Evolutionary conservation across 2,797 vertebrate genomes (phyloP), one percentile per base, ranked within the genome.

Genomic region (Nannoperca obscura): DNA sequence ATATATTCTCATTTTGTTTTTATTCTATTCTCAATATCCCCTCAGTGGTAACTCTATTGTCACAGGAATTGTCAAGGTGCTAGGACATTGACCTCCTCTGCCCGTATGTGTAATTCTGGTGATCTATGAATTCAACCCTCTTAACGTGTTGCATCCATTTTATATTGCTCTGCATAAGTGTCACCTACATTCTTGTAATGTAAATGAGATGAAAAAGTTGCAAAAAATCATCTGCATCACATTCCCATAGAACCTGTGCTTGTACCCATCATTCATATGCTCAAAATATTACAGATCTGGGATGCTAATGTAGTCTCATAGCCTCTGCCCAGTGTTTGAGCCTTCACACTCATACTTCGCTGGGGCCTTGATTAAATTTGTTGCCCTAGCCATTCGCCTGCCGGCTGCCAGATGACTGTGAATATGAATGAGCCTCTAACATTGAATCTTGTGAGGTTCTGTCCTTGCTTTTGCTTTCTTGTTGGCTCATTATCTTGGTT

Each of bases 371-470:
- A 92, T 91, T 92, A 86, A 88, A 93, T 91, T 67, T 88, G 81
- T 81, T 86, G 80, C 86, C 76, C 76, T 66, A 81, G 69, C 71
- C 74, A 82, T 78, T 58, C 70, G 73, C 47, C 80, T 72, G 81
- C 75, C 47, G 55, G 80, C 71, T 85, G 80, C 88, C 87, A 90
- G 90, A 84, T 84, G 83, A 89, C 82, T 86, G 84, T 90, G 89
- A 93, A 92, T 93, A 90, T 91, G 88, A 92, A 93, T 91, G 88
- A 91, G 87, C 82, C 58, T 58, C 84, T 71, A 83, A 87, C 81
- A 82, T 78, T 89, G 79, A 86, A 84, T 88, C 81, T 85, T 87
- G 84, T 27, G 46, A 80, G 73, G 66, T 70, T 86, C 83, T 80
- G 88, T 87, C 88, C 89, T 88, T 92, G 89, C 82, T 67, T 86